Evolutionary conservation across 2,797 vertebrate species (phyloP), one percentile per base, ranked within the genome.

Genomic region (Erpetoichthys calabaricus): DNA sequence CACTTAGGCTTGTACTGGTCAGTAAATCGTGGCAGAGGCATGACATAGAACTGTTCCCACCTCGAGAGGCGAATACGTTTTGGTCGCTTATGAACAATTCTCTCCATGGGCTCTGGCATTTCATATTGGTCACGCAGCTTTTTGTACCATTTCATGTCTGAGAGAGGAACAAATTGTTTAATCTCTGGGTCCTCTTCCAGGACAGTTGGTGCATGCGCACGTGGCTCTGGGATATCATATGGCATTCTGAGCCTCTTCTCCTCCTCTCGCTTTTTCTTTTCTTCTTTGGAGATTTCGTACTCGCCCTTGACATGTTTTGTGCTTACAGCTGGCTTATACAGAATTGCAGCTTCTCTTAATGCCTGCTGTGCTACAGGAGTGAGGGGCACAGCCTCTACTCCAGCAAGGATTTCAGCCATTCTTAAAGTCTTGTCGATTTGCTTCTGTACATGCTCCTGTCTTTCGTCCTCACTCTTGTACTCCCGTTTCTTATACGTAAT

Each of bases 71-170:
- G 91, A 64, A 99, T 97, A 53, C 93, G 92, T 70, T 97, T 98
- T 75, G 90, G 90, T 62, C 92, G 86, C 72, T 95, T 97, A 74
- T 96, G 88, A 50, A 77, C 77, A 52, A 91, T 76, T 68, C 89
- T 90, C 3, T 99, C 96, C 62, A 95, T 84, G 50, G 92, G 93
- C 69, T 91, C 96, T 43, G 96, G 96, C 86, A 99, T 95, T 80
- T 99, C 94, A 2, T 89, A 98, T 49, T 97, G 93, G 72, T 99
- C 96, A 56, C 96, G 76, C 10, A 99, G 73, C 66, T 81, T 96
- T 79, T 92, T 98, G 74, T 99, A 99, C 96, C 96, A 99, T 66
- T 96, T 98, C 92, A 99, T 97, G 67, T 99, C 94, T 57, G 97
- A 99, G 65, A 97, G 78, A n/a, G 97, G 97, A 63, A 89, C 83